phyloP scores from a whole-genome alignment of 2,797 vertebrate genomes.

The Poecilia gillii region DNA sequence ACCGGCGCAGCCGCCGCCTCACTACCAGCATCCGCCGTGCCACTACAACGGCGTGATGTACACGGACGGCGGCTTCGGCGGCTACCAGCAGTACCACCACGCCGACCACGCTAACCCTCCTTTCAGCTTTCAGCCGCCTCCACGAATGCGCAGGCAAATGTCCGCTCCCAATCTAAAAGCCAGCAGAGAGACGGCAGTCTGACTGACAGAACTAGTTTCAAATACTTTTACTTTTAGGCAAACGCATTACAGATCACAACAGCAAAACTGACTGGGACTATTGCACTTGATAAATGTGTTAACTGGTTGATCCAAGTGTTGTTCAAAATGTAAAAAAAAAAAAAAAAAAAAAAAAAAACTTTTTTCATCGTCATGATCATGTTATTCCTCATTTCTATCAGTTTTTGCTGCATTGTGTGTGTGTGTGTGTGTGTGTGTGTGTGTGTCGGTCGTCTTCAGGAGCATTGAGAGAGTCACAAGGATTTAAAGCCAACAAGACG shows the following conservation, averaged over 20 bases:
- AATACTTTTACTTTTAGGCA: conserved; percentile 60
- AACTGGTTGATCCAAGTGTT: conserved; percentile 75
- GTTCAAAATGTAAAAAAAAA: conserved; percentile 53
- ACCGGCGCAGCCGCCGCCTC: conserved; percentile 58
- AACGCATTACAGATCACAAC: conserved; percentile 81
- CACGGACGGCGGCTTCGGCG: conserved; percentile 51
- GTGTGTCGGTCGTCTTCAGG: conserved; percentile 27
- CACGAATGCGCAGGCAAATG: conserved; percentile 94
- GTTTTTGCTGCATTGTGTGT: conserved; percentile 62
- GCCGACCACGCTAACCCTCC: conserved; percentile 80
- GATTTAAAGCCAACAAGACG: conserved; percentile 62
- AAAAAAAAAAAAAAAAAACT: conserved; percentile 45
- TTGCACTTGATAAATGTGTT: conserved; percentile 70
- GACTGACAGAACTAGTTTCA: conserved; percentile 48
- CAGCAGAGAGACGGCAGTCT: conserved; percentile 93
- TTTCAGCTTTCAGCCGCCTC: conserved; percentile 87
- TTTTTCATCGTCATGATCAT: conserved; percentile 41
- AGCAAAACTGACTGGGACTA: conserved; percentile 67
- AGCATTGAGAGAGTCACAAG: conserved; percentile 56
- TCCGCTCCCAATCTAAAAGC: conserved; percentile 97
- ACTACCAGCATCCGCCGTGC: conserved; percentile 85
- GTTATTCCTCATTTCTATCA: conserved; percentile 56
- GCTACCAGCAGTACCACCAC: conserved; percentile 78
- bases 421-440: conserved; percentile 33
- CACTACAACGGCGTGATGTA: conserved; percentile 75